These are phyloP conservation scores for Chrysolina haemoptera DNA, from an alignment of 2,888 invertebrate species.

Conservation along the genomic window DNA sequence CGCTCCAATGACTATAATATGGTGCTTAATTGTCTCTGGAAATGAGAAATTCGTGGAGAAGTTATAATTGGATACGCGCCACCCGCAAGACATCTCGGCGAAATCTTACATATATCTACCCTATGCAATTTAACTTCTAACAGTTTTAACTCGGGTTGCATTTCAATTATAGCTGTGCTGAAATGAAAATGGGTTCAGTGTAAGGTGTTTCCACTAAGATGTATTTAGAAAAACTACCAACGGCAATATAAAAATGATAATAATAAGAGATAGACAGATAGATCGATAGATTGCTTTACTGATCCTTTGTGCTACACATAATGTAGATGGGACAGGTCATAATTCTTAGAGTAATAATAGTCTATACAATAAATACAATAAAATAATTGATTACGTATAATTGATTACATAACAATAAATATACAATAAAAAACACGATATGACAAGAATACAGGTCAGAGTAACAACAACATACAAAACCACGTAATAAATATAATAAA, in stretches of 20 bases:
- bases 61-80: slow-evolving; percentile 73
- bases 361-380: too few species aligned
- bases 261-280: too few species aligned
- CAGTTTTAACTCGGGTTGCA: slow-evolving; percentile 37
- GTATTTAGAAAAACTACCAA: background rate
- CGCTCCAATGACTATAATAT: slow-evolving; percentile 72
- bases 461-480: too few species aligned
- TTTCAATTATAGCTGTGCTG: slow-evolving; percentile 27
- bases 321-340: too few species aligned
- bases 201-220: background rate
- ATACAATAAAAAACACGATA: too few species aligned
- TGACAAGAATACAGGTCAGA: too few species aligned
- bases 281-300: too few species aligned
- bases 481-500: too few species aligned
- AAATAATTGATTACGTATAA: too few species aligned
- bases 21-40: slow-evolving; percentile 72
- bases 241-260: background rate
- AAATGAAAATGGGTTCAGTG: slow-evolving; percentile 5
- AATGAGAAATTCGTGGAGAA: slow-evolving; percentile 74
- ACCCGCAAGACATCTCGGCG: slow-evolving; percentile 59
- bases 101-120: slow-evolving; percentile 56
- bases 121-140: slow-evolving; percentile 50
- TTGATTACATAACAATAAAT: too few species aligned
- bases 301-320: too few species aligned
- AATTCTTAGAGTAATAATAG: too few species aligned